phyloP scores from a whole-genome alignment of 2,888 invertebrate species.

The Ischnura elegans region DNA sequence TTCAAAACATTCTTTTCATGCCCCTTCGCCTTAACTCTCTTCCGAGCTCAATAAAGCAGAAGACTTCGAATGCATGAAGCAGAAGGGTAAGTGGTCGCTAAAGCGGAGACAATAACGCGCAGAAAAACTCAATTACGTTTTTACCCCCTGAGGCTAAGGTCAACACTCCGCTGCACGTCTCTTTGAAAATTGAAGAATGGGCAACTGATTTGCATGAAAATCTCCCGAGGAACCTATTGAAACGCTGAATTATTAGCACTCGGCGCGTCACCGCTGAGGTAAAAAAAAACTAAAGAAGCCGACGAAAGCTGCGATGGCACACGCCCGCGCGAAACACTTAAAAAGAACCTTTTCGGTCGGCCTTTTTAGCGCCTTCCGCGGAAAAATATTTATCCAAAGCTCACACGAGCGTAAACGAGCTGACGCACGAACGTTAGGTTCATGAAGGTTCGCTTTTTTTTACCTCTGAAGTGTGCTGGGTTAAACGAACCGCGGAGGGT shows the following conservation, averaged over 20 bases:
- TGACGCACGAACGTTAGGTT: background rate
- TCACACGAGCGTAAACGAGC: slow-evolving; percentile 23
- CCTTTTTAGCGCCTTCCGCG: background rate
- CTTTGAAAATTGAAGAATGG: background rate
- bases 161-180: background rate
- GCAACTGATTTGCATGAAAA: background rate
- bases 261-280: background rate
- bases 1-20: no score
- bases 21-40: no score
- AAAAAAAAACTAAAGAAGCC: background rate
- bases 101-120: no score
- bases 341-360: background rate
- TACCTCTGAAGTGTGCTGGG: background rate
- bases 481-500: background rate
- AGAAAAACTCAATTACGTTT: no score
- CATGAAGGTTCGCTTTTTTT: background rate
- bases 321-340: background rate
- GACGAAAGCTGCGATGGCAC: background rate
- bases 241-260: background rate
- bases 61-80: no score
- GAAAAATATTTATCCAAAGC: background rate
- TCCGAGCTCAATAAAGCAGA: no score
- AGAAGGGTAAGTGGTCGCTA: no score
- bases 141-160: no score
- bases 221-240: background rate